Base-by-base conservation (phyloP, 2,113 vertebrate genomes). In the Oncorhynchus nerka region DNA sequence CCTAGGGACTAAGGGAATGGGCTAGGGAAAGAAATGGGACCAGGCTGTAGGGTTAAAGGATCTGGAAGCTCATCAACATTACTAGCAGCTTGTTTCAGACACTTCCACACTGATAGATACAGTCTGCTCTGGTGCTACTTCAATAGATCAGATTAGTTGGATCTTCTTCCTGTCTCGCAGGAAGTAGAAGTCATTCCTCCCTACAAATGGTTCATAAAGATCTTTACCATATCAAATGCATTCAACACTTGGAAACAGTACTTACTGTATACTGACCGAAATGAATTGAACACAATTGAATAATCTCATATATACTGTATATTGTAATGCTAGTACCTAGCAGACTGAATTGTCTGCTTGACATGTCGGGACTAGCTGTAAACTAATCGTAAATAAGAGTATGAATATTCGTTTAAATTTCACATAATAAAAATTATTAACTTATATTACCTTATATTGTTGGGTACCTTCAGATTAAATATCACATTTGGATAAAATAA, bases 391-490 rank as follows among this genome's bases (percentile, higher is more conserved):
- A 45, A 73, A 45, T 32, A 28, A 6, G 59, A n/a, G 15, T 5
- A 32, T 15, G 28, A 4, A 30, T 32, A 32, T 68, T 16, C 1
- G 15, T 32, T 30, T 15, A 67, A 67, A 30, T 15, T 13, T 34
- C 26, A 11, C 26, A 45, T 15, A 2, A 39, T 34, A 3, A 68
- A 32, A 68, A 34, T 12, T 0, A 39, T 45, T 9, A 7, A 34
- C 19, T 5, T n/a, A 79, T 45, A 16, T 13, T 61, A 1, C 30
- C n/a, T 71, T 66, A 24, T 74, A 69, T 68, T 75, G 19, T 67
- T 85, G 13, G 55, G 70, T 76, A 55, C 57, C 12, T 73, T 55
- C 51, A 34, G 74, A 68, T 76, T 55, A 55, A 71, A 64, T 74
- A 45, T 34, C 28, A 28, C 15, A 28, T 32, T 55, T 64, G 26